phyloP scores from a whole-genome alignment of 2,113 vertebrate genomes.

The Tachysurus fulvidraco region DNA sequence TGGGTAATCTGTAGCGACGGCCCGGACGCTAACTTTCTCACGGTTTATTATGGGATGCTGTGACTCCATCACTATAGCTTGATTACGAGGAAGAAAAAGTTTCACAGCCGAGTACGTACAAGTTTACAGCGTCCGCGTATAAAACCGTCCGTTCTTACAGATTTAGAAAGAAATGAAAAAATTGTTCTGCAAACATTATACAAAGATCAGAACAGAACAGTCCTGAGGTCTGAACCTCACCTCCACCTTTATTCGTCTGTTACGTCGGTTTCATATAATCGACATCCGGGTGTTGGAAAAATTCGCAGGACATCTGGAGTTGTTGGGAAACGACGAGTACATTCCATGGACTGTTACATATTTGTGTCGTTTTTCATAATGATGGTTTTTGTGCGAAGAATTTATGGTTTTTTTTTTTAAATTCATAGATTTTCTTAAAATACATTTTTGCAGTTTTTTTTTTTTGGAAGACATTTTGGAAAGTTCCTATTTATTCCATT shows the following conservation, averaged over 20 bases:
- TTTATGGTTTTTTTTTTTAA: background rate
- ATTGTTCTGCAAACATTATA: background rate
- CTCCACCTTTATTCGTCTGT: background rate
- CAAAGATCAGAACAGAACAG: background rate
- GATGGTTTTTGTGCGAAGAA: background rate
- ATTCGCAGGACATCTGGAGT: background rate
- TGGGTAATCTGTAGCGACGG: background rate
- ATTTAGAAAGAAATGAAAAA: background rate
- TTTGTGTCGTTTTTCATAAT: background rate
- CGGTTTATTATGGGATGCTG: background rate
- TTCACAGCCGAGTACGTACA: too few species aligned
- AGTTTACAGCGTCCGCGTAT: too few species aligned
- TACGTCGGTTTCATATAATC: background rate
- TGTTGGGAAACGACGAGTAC: background rate
- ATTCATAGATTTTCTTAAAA: background rate
- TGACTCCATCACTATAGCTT: background rate
- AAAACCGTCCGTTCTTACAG: background rate
- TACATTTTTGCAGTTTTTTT: background rate
- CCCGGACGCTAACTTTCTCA: background rate
- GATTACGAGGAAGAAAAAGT: background rate
- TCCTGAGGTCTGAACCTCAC: background rate
- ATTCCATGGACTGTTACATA: background rate
- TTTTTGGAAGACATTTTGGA: background rate
- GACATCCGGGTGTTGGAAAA: background rate
- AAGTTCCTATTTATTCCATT: background rate